These are phyloP conservation scores for Notospermus geniculatus DNA, from an alignment of 1,140 invertebrate species.

Conservation along the genomic window DNA sequence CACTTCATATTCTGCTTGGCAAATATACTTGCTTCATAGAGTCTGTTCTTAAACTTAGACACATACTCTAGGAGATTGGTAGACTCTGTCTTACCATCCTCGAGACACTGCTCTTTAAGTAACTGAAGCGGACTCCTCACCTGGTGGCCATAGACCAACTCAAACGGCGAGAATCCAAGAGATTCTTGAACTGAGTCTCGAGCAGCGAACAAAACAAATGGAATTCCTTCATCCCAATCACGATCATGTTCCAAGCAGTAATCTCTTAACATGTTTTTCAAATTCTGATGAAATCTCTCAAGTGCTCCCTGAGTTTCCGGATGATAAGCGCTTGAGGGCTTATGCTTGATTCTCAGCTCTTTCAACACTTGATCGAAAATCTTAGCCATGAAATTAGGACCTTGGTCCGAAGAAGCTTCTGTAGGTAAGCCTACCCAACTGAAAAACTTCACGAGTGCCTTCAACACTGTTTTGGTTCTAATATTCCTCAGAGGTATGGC, in stretches of 20 bases:
- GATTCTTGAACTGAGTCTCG: too few species aligned
- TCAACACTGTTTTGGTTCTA: constrained; percentile 9
- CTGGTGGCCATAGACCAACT: too few species aligned
- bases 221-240: too few species aligned
- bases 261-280: too few species aligned
- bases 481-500: background rate
- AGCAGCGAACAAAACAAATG: too few species aligned
- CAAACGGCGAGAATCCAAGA: too few species aligned
- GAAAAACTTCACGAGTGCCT: constrained; percentile 15
- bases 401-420: constrained; percentile 16
- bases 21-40: constrained; percentile 16
- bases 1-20: constrained; percentile 19
- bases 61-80: constrained; percentile 20
- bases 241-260: too few species aligned
- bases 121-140: background rate
- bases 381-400: constrained; percentile 26
- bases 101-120: constrained; percentile 11
- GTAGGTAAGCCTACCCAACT: constrained; percentile 17
- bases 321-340: too few species aligned
- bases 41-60: constrained; percentile 19
- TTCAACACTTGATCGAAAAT: constrained; percentile 18
- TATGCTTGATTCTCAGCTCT: background rate
- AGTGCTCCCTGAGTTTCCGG: too few species aligned
- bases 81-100: constrained; percentile 4
- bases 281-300: too few species aligned